phyloP scores from a whole-genome alignment of 2,797 vertebrate genomes.

The Pteropus rufus region DNA sequence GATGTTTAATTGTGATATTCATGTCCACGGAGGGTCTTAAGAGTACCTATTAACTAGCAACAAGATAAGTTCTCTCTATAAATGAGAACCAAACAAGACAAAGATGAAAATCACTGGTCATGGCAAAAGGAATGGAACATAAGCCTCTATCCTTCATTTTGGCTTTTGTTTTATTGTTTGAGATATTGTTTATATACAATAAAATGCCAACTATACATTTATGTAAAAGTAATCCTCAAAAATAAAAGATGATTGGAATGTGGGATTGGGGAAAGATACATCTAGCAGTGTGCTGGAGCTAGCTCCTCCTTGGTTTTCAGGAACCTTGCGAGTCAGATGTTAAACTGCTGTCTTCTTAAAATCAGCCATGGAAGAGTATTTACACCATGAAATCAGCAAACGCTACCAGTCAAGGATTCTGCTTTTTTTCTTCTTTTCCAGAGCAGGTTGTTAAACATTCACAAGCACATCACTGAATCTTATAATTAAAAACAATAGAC shows the following conservation, averaged over 20 bases:
- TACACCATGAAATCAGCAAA: background rate
- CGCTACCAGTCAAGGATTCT: background rate
- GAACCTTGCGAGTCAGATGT: background rate
- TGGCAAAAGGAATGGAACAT: background rate
- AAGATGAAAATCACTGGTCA: background rate
- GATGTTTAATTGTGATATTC: background rate
- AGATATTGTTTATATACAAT: background rate
- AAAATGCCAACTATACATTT: background rate
- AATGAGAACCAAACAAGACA: background rate
- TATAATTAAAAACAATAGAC: background rate
- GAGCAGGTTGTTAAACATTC: background rate
- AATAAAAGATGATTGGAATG: background rate
- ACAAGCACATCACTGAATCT: background rate
- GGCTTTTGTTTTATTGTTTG: background rate
- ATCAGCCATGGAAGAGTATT: background rate
- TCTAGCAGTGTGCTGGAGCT: background rate
- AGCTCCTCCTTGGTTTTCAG: background rate
- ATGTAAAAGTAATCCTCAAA: background rate
- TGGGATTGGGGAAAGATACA: background rate
- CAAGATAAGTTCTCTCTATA: background rate
- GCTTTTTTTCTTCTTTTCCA: background rate
- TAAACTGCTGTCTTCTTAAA: background rate
- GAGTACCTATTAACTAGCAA: background rate
- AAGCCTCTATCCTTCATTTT: background rate
- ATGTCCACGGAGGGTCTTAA: background rate